phyloP scores from a whole-genome alignment of 2,888 invertebrate genomes.

The Chymomyza amoena region DNA sequence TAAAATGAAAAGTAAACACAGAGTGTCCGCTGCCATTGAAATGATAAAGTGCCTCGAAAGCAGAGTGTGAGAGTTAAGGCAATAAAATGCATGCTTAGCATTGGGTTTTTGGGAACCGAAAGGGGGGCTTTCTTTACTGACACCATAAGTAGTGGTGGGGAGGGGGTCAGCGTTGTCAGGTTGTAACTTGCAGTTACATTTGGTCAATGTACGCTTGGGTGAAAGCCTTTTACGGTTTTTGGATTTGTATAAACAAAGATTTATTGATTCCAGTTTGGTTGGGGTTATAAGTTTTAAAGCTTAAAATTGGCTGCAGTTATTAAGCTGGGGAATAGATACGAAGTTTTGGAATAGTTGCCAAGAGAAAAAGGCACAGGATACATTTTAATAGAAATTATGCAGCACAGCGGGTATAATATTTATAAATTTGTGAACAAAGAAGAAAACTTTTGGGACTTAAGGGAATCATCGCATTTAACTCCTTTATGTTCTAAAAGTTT shows the following conservation, averaged over 20 bases:
- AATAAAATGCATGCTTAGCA: slow-evolving; percentile 71
- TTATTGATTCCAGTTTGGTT: slow-evolving; percentile 45
- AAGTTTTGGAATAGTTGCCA: not conserved
- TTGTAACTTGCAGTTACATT: not conserved
- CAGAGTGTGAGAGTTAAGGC: slow-evolving; percentile 55
- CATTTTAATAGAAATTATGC: too few relatives aligned
- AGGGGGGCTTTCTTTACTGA: not conserved
- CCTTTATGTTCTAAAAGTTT: too few relatives aligned
- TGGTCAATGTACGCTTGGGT: slow-evolving; percentile 21
- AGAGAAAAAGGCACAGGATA: not conserved
- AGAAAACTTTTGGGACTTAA: too few relatives aligned
- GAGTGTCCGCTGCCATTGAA: slow-evolving; percentile 60
- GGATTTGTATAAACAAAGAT: slow-evolving; percentile 70
- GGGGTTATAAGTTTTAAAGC: not conserved
- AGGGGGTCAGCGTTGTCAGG: not conserved
- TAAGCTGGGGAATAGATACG: not conserved
- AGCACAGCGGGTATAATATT: too few relatives aligned
- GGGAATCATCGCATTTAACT: too few relatives aligned
- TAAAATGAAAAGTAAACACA: slow-evolving; percentile 73
- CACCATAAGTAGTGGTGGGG: not conserved
- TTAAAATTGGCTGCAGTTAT: not conserved
- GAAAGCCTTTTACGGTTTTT: slow-evolving; percentile 63
- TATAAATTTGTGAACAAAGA: too few relatives aligned
- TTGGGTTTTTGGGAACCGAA: slow-evolving; percentile 3
- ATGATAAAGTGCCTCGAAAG: slow-evolving; percentile 63